Base-by-base conservation (phyloP, 23 tunicate species). In the Styela clava region DNA sequence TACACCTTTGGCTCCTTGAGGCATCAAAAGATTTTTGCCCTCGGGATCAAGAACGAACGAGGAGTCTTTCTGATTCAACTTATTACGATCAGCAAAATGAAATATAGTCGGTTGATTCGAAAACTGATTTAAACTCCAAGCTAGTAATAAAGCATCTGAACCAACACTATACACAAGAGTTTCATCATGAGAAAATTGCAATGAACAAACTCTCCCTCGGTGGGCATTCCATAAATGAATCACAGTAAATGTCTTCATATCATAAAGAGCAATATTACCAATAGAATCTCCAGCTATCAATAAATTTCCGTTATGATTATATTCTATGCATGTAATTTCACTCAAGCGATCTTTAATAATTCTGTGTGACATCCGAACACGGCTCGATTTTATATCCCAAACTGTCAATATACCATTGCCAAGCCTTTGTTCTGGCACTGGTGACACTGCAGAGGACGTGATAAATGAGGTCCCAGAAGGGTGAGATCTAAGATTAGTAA, bases 151-250 rank as follows among this genome's bases (percentile, higher is more conserved):
- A 0, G 83, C 86, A 83, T 91, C 97, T n/a, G 84, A 78, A n/a
- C 97, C 90, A 25, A 91, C 69, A 27, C 91, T 91, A 77, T 67
- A 82, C 3, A 91, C 34, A 69, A 63, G 33, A 5, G 84, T 78
- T 21, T 80, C 95, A 52, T 72, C 78, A 16, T 0, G 33, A 0
- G 86, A 35, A 32, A 89, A 81, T 67, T 82, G 73, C 0, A 86
- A 25, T 18, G 90, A 31, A 34, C 82, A 82, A 2, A 91, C 83
- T 16, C 84, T 67, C 18, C 90, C 90, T 12, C 33, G 34, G 61
- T 91, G 90, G 16, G 83, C 84, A 24, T 74, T 21, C 35, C 63
- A 63, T 27, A 44, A 63, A 52, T 79, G 69, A 31, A 68, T 56
- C 56, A 26, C 51, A 84, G 61, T 30, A 65, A 73, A 36, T 61